Percentiles rank a stretch among this genome's conserved stretches.
Conservation (phyloP, 2,113 vertebrate genomes). For the Psilopogon haemacephalus region DNA sequence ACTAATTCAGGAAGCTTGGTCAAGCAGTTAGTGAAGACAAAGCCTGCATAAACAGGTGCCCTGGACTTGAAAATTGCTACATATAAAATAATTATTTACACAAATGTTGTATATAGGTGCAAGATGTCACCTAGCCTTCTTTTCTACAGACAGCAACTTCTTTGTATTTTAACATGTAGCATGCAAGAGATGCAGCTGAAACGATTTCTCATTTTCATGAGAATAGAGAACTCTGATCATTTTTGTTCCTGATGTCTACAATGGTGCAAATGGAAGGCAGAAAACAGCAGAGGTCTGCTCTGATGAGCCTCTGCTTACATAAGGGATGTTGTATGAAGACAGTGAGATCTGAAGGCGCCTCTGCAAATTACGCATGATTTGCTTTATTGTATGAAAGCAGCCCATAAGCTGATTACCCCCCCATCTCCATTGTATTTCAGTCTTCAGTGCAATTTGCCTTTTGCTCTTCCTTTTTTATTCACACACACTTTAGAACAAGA, state of each 20-base stretch:
- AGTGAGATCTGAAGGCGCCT: not conserved
- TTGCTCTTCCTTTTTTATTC: not conserved
- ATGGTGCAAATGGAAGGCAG: not conserved
- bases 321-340: not conserved
- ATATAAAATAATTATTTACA: not conserved
- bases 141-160: not conserved
- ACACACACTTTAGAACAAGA: not conserved
- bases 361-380: not conserved
- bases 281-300: not conserved
- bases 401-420: constrained; percentile 34
- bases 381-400: constrained; percentile 14
- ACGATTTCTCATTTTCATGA: not conserved
- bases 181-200: not conserved
- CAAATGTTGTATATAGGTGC: not conserved
- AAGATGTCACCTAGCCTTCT: not conserved
- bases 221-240: not conserved
- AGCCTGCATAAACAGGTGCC: not conserved
- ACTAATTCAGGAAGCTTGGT: not conserved
- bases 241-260: not conserved
- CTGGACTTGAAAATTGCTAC: not conserved
- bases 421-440: not conserved
- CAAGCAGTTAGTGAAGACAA: not conserved
- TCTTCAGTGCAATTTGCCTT: not conserved
- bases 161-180: not conserved
- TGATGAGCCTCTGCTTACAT: not conserved